Evolutionary conservation across 2,113 vertebrate species (phyloP), one percentile per base, ranked within the genome.

Genomic region (Epinephelus lanceolatus): DNA sequence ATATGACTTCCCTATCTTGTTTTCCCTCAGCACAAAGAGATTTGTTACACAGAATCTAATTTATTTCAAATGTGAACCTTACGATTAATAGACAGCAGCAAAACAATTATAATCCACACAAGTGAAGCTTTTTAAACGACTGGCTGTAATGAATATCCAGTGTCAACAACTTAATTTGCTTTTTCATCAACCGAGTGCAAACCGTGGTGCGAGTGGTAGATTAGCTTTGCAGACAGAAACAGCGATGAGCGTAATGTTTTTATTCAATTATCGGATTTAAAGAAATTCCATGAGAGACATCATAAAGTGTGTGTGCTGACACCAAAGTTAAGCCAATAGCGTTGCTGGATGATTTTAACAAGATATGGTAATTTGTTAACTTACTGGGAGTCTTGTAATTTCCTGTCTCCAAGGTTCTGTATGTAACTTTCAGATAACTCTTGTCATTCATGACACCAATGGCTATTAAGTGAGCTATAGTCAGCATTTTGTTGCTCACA

Each of bases 61-160:
- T 90, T 70, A 85, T 92, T 93, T 86, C 57, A 86, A 86, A 93
- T 69, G 77, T 62, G 73, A 87, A 80, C 76, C 65, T 33, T 87
- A 62, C 21, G 14, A 83, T 86, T 79, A 86, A 89, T 68, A 86
- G 88, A 89, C 71, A 68, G 59, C 77, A 76, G 75, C 80, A 85
- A 92, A 92, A 89, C 83, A 91, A 90, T 90, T 81, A 78, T 83
- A 84, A 78, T 69, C 78, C 78, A 61, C 51, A 62, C 71, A 74
- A 90, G 65, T 87, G 69, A 81, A 12, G 3, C 27, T 72, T 85
- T 88, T 82, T 47, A 65, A 84, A 81, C 6, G 40, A 68, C 66
- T 69, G 67, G 49, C 66, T 88, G 67, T 77, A 89, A 86, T 84
- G 78, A 85, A 84, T 85, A 90, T 80, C 87, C 73, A 57, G 55